Evolutionary conservation across 2,888 invertebrate genomes (phyloP), one percentile per base, ranked within the genome.

Genomic region (Clitarchus hookeri): DNA sequence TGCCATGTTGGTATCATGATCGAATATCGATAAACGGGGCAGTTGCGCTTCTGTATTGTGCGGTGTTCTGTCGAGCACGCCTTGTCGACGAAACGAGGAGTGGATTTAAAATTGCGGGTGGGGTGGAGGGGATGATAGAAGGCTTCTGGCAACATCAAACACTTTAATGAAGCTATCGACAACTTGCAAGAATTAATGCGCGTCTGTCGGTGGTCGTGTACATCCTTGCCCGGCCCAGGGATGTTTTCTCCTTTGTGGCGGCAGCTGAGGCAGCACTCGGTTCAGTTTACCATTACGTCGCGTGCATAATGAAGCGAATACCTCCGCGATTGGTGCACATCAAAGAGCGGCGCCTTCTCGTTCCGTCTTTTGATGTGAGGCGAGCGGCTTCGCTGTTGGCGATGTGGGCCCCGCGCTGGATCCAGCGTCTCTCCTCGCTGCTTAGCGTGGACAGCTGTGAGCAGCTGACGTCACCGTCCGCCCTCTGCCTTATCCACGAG

Each of bases 101-200:
- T 12, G 36, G 36, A 36, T 36, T 36, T 36, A 36, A 36, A 36
- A 36, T 36, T 2, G 53, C 12, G 53, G 53, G 2, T 3, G 65
- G 65, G 19, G 19, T 1, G 65, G 23, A 23, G 65, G n/a, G 65
- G 65, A 23, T n/a, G 65, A 11, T 11, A 48, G 48, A 48, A 48
- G 16, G 48, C 48, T 16, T 11, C 48, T 8, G 6, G 48, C 48
- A 48, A 65, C 65, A 65, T 65, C 65, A 65, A 65, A 65, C 65
- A 65, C 65, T 65, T 48, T 65, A 65, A 65, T 65, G 65, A 65
- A 65, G 65, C 65, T 6, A 65, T 65, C 65, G n/a, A 65, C 65
- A 19, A 65, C 65, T 65, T 65, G 65, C 65, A 65, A 23, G 65
- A 65, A 65, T 65, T 65, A 65, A 65, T 19, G 65, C 65, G 8